Evolutionary conservation across 2,113 vertebrate species (phyloP).

Genomic region (Trogon melanurus): DNA sequence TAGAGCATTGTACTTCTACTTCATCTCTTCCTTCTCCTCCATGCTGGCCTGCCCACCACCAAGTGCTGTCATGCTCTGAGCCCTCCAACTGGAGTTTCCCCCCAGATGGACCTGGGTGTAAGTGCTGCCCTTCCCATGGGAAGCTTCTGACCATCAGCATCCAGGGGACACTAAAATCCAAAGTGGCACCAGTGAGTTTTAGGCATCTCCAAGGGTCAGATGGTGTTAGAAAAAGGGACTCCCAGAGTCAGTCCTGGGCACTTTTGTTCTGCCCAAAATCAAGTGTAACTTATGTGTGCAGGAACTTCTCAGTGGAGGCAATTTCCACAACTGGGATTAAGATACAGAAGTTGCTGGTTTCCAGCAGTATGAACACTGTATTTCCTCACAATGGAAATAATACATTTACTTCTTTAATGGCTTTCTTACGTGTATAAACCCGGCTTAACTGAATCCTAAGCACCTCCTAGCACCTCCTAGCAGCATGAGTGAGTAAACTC

Average conservation of each 20-base stretch:
- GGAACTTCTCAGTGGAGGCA: not conserved
- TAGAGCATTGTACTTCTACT: not conserved
- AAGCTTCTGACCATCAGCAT: not conserved
- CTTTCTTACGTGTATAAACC: not conserved
- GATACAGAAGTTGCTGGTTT: not conserved
- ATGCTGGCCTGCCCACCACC: not conserved
- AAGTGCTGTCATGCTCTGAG: not conserved
- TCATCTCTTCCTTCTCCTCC: not conserved
- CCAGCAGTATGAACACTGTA: not conserved
- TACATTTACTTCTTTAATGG: not conserved
- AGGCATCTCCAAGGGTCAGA: not conserved
- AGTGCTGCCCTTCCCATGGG: not conserved
- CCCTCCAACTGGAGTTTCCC: not conserved
- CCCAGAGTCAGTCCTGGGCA: not conserved
- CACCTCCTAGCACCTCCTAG: not conserved
- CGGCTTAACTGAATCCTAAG: not conserved
- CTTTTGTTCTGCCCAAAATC: not conserved
- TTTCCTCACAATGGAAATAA: not conserved
- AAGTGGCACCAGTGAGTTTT: not conserved
- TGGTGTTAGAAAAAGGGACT: not conserved
- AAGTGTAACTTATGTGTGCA: not conserved
- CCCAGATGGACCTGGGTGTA: not conserved
- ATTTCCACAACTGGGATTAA: not conserved
- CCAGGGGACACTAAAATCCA: not conserved
- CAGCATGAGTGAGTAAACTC: not conserved